Base-by-base conservation (phyloP, 2,888 invertebrate genomes). In the Nemoura dubitans region DNA sequence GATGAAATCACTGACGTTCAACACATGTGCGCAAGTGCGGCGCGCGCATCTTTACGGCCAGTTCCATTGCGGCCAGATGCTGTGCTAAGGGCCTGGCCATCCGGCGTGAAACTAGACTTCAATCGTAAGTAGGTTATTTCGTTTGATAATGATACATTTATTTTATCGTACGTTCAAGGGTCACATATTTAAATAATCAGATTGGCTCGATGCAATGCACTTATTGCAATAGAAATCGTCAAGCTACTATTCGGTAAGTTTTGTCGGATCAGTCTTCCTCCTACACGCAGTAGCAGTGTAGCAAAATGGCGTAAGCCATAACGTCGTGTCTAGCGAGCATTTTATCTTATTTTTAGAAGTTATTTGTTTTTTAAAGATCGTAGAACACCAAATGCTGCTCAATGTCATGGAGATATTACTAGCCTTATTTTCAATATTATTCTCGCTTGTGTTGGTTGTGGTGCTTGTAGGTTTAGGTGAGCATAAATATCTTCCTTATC, bases 381-480 rank as follows among this genome's bases (percentile, higher is more conserved):
- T 30, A n/a, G n/a, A 30, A 81, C 30, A 28, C 81, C 30, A 81
- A n/a, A 81, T 30, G 28, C 30, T 30, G 30, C 76, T 59, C 14
- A 26, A 76, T 84, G 76, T 84, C 59, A 84, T 84, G 87, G 88
- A 88, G 76, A 82, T 88, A 77, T 43, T 92, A 88, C 90, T 93
- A 88, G 92, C 93, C 88, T 91, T 92, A 87, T 91, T 94, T 89
- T 94, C 94, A 87, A 91, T 94, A 89, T 89, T 94, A 89, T 93
- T 93, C 88, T 94, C 94, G 88, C 91, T 94, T 89, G 90, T 92
- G 89, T 91, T 94, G 90, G 93, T 94, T 88, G 92, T 93, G 89
- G 91, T 93, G 86, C 93, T 94, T 89, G 93, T 94, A 89, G 90
- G 92, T 87, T 91, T 94, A 90, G 95, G 95, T 95, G 93, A 94